Evolutionary conservation across 1,140 invertebrate species (phyloP).

Genomic region (Solen grandis): DNA sequence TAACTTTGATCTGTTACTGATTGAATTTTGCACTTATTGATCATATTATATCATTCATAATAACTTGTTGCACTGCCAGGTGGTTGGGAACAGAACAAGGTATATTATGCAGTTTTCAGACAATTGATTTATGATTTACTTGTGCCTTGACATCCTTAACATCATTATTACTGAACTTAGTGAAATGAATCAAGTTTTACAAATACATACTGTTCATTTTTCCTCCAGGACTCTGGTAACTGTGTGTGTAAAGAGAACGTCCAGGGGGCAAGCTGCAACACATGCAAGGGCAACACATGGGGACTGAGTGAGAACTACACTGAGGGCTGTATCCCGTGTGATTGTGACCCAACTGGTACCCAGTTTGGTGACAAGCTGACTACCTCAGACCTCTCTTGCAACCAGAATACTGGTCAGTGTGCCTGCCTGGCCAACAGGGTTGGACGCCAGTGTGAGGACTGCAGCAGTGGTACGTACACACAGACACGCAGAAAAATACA

Average conservation of each 20-base stretch:
- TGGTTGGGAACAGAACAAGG: too few relatives aligned
- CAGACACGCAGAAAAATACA: background rate
- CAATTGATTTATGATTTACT: too few relatives aligned
- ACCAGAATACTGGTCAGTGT: conserved; percentile 93
- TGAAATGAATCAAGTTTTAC: too few relatives aligned
- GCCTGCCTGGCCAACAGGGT: conserved; percentile 94
- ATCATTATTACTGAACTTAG: too few relatives aligned
- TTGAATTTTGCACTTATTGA: too few relatives aligned
- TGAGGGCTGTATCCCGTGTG: conserved; percentile 90
- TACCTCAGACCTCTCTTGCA: conserved; percentile 84
- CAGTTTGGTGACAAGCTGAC: conserved; percentile 53
- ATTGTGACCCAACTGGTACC: conserved; percentile 76
- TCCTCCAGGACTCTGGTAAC: conserved; percentile 82
- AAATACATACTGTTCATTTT: background rate
- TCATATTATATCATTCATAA: too few relatives aligned
- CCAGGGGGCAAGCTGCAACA: conserved; percentile 93
- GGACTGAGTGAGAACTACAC: conserved; percentile 86
- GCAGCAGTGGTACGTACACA: conserved; percentile 90
- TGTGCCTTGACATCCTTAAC: too few relatives aligned
- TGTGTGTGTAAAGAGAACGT: conserved; percentile 97
- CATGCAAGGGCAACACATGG: conserved; percentile 94
- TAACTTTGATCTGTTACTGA: too few relatives aligned
- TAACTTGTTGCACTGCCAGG: too few relatives aligned
- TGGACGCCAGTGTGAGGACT: conserved; percentile 96
- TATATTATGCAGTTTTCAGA: too few relatives aligned